phyloP scores from a whole-genome alignment of 2,888 invertebrate genomes.

The Stenolophus ochropezus region DNA sequence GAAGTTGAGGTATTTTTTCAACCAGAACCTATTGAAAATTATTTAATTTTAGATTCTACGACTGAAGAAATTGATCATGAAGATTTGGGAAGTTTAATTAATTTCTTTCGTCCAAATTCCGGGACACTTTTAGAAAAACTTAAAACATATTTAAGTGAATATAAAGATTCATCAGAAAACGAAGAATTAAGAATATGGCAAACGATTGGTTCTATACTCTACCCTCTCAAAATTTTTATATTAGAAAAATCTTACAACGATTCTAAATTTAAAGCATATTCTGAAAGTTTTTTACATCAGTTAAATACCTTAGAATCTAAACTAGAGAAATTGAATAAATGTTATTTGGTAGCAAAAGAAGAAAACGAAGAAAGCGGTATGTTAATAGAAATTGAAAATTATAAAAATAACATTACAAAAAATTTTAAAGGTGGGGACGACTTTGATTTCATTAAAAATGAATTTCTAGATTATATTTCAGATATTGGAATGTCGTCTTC shows the following conservation, averaged over 20 bases:
- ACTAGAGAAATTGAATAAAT: constrained; percentile 25
- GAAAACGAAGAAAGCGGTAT: constrained; percentile 9
- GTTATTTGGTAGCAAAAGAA: constrained; percentile 24
- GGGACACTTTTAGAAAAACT: constrained; percentile 42
- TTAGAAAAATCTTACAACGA: constrained; percentile 24
- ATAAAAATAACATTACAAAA: not conserved
- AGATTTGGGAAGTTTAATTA: constrained; percentile 59
- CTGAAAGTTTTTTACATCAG: not conserved
- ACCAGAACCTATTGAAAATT: constrained; percentile 46
- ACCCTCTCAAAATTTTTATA: constrained; percentile 34
- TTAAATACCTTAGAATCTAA: constrained; percentile 22
- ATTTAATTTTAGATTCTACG: constrained; percentile 27
- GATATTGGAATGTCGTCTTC: constrained; percentile 58
- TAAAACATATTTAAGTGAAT: constrained; percentile 30
- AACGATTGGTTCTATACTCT: constrained; percentile 20
- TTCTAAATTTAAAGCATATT: constrained; percentile 7
- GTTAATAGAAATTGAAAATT: constrained; percentile 5
- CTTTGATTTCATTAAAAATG: constrained; percentile 55
- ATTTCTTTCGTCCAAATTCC: constrained; percentile 51
- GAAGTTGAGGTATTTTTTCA: constrained; percentile 21
- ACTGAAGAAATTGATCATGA: constrained; percentile 46
- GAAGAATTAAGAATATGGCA: not conserved
- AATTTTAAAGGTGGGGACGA: not conserved
- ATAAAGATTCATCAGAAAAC: not conserved
- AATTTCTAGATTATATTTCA: constrained; percentile 59